Percentiles rank a stretch among this genome's conserved stretches.
Evolutionary conservation across 2,113 vertebrate species (phyloP).

Genomic region (Erpornis zantholeuca): DNA sequence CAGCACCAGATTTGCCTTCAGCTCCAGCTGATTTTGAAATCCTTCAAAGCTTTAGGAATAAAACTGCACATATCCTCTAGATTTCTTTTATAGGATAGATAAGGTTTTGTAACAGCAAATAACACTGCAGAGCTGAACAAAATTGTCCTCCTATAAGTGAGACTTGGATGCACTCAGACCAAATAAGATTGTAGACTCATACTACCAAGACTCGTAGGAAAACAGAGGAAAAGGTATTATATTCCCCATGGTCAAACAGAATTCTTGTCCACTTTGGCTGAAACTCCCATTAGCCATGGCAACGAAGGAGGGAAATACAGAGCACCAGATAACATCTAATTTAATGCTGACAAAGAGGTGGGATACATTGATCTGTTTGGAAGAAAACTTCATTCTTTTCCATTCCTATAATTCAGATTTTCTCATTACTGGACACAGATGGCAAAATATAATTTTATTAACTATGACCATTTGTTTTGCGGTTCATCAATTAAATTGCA

Average conservation of each 20-base stretch:
- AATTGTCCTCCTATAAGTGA: slow-evolving; percentile 9
- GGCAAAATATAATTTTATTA: slow-evolving; percentile 61
- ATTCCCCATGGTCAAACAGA: background rate
- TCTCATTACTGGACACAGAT: slow-evolving; percentile 60
- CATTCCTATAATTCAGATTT: slow-evolving; percentile 48
- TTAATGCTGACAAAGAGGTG: slow-evolving; percentile 30
- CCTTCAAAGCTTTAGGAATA: slow-evolving; percentile 24
- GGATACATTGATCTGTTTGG: slow-evolving; percentile 37
- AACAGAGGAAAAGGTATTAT: background rate
- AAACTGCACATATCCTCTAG: background rate
- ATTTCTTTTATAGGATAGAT: slow-evolving; percentile 24
- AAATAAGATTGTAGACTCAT: background rate
- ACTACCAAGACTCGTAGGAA: background rate
- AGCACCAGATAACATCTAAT: slow-evolving; percentile 19
- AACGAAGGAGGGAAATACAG: background rate
- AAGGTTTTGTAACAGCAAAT: slow-evolving; percentile 27
- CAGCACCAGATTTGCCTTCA: background rate
- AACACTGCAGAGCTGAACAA: background rate
- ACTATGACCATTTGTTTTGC: slow-evolving; percentile 46
- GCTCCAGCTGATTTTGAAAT: slow-evolving; percentile 33
- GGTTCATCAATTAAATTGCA: slow-evolving; percentile 47
- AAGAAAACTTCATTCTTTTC: slow-evolving; percentile 47
- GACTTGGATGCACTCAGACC: background rate
- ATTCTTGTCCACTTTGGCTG: slow-evolving; percentile 18
- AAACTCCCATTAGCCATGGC: slow-evolving; percentile 8